Percentiles rank a stretch among this genome's conserved stretches.
Evolutionary conservation across 2,797 vertebrate species (phyloP).

Genomic region (Lutjanus campechanus): DNA sequence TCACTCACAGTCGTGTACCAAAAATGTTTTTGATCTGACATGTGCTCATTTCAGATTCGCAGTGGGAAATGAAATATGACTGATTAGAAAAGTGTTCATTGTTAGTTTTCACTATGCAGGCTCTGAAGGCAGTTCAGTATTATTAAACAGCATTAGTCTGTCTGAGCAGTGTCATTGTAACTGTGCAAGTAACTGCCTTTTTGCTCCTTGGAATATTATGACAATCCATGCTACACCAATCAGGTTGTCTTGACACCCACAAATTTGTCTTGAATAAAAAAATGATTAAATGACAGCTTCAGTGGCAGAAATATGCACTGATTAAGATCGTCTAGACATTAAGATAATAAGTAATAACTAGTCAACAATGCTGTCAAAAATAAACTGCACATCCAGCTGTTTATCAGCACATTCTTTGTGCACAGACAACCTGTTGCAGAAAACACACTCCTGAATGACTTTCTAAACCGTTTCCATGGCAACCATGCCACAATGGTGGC

Average conservation of each 20-base stretch:
- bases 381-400: background rate
- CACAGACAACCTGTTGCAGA: conserved; percentile 32
- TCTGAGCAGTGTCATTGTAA: conserved; percentile 26
- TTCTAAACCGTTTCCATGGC: conserved; percentile 56
- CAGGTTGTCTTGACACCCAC: conserved; percentile 43
- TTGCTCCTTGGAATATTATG: conserved; percentile 5
- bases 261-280: conserved; percentile 23
- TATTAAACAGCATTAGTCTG: conserved; percentile 15
- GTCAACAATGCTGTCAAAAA: background rate
- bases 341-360: conserved; percentile 1
- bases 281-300: conserved; percentile 25
- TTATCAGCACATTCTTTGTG: conserved; percentile 3
- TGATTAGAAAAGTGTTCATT: conserved; percentile 14
- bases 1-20: background rate
- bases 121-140: background rate
- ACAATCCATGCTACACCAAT: conserved; percentile 11
- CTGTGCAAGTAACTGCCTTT: conserved; percentile 31
- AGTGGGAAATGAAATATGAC: conserved; percentile 12
- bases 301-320: background rate
- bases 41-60: background rate
- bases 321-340: conserved; percentile 27
- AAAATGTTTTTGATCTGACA: background rate
- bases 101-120: background rate
- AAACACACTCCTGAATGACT: conserved; percentile 34
- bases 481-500: conserved; percentile 31